Evolutionary conservation across 2,888 invertebrate genomes (phyloP).

Genomic region (Nematopogon swammerdamellus): DNA sequence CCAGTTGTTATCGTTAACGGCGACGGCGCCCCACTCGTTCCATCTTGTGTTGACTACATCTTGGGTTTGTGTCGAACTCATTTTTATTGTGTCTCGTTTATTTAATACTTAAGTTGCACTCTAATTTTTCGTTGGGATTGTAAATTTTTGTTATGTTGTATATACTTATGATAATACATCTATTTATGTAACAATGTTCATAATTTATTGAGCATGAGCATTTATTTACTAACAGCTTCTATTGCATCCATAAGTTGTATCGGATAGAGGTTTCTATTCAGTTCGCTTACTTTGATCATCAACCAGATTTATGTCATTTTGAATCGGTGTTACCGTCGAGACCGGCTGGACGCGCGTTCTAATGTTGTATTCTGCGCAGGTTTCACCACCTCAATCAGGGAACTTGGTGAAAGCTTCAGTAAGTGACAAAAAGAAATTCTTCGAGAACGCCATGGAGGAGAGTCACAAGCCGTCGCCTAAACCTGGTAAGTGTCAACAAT

Average conservation of each 20-base stretch:
- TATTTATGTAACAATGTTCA: neutral
- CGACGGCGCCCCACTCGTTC: neutral
- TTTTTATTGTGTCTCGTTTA: neutral
- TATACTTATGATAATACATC: neutral
- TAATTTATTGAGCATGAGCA: neutral
- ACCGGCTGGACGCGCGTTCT: neutral
- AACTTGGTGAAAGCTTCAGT: constrained; percentile 81
- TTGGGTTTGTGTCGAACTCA: neutral
- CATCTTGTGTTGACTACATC: neutral
- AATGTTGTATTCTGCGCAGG: constrained; percentile 24
- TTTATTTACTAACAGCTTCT: neutral
- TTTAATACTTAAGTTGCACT: neutral
- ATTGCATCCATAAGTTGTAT: neutral
- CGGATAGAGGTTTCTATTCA: neutral
- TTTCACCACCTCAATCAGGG: constrained; percentile 68
- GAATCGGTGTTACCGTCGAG: neutral
- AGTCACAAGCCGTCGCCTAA: constrained; percentile 82
- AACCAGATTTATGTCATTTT: neutral
- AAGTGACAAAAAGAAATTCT: constrained; percentile 91
- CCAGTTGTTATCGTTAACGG: neutral
- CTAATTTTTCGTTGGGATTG: neutral
- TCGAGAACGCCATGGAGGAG: constrained; percentile 94
- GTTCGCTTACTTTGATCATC: constrained; percentile 1
- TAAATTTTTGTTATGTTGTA: neutral
- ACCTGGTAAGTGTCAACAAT: constrained; percentile 62